Percentiles rank a stretch among this genome's conserved stretches.
phyloP scores from a whole-genome alignment of 2,888 invertebrate genomes.

The Rhopalosiphum nymphaeae region DNA sequence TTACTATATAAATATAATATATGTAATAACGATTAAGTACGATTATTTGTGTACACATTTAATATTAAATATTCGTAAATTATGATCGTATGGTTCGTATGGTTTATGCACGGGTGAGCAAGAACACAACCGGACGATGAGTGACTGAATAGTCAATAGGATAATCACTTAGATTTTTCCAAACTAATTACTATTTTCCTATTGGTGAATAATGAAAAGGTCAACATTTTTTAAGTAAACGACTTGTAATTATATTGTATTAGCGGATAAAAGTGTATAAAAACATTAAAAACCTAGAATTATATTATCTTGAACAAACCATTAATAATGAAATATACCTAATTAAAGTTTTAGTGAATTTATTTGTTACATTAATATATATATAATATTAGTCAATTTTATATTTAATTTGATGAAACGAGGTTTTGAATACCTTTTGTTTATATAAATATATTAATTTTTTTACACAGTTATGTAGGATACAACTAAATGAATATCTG shows the following conservation, averaged over 20 bases:
- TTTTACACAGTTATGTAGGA: slow-evolving; percentile 49
- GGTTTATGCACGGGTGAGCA: background rate
- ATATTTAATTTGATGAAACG: background rate
- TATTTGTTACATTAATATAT: background rate
- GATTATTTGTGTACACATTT: background rate
- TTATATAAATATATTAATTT: background rate
- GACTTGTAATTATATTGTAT: background rate
- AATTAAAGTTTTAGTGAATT: background rate
- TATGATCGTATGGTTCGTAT: background rate
- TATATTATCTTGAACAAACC: background rate
- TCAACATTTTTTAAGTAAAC: background rate
- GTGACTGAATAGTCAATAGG: background rate
- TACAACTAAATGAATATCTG: slow-evolving; percentile 56
- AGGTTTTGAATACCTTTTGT: background rate
- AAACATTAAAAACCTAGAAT: background rate
- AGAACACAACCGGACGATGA: background rate
- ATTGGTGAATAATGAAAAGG: background rate
- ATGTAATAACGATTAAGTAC: background rate
- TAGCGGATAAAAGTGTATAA: no score
- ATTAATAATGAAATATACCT: background rate
- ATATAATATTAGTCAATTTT: background rate
- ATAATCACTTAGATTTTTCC: background rate
- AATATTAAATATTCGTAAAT: background rate
- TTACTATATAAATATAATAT: background rate
- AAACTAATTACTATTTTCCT: background rate